Evolutionary conservation across 2,113 vertebrate genomes (phyloP).

Genomic region (Channa argus): DNA sequence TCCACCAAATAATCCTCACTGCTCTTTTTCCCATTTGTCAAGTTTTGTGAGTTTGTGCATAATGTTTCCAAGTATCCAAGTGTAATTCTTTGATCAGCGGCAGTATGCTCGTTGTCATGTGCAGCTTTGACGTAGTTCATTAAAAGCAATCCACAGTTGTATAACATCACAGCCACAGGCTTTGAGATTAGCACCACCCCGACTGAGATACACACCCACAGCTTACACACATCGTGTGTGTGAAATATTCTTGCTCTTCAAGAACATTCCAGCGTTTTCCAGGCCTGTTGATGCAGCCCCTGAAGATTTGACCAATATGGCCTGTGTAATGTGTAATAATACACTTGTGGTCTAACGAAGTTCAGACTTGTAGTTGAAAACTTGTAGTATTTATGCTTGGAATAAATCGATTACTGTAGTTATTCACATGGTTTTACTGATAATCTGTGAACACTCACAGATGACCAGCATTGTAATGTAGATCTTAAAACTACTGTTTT

Average conservation of each 20-base stretch:
- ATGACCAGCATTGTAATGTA: too few species aligned
- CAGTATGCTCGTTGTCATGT: conserved; percentile 11
- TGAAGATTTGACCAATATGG: conserved; percentile 17
- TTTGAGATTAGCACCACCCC: conserved; percentile 57
- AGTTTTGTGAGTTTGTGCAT: background rate
- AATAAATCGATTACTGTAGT: too few species aligned
- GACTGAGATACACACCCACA: conserved; percentile 21
- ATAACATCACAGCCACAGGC: conserved; percentile 58
- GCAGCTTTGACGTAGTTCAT: conserved; percentile 28
- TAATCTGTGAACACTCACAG: too few species aligned
- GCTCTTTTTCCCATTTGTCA: too few species aligned
- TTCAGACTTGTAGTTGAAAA: too few species aligned
- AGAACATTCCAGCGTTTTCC: conserved; percentile 21
- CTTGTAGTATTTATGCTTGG: too few species aligned
- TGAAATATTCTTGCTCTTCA: conserved; percentile 2
- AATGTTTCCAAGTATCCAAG: background rate
- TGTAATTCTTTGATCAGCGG: background rate
- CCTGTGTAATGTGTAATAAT: too few species aligned
- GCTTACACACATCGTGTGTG: conserved; percentile 16
- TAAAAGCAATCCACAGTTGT: conserved; percentile 41
- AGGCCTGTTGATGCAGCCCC: conserved; percentile 9
- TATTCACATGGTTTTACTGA: too few species aligned
- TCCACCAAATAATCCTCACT: too few species aligned
- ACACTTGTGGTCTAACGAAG: too few species aligned
- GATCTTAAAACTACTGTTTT: too few species aligned